Base-by-base conservation (phyloP, 2,797 vertebrate species). In the Apogon hyalosoma region DNA sequence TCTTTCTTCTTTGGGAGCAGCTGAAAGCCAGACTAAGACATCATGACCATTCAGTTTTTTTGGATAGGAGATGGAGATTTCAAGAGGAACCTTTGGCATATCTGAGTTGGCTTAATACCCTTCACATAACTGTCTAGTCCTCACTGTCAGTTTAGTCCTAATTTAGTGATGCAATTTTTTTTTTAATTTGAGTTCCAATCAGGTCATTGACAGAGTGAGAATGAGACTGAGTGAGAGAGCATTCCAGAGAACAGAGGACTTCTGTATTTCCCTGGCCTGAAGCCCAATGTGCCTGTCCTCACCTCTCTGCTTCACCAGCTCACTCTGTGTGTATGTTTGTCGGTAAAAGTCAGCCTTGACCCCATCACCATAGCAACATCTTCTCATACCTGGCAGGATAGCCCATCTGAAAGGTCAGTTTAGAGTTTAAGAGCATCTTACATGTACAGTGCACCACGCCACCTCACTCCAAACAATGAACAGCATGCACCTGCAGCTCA, bases 231-330 rank as follows among this genome's bases (percentile, higher is more conserved):
- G 67, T 0, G 10, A 63, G 71, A 74, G 52, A 75, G 57, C 74
- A 85, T 84, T 87, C 77, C 83, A 73, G 76, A 88, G 84, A 88
- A 91, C 88, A 91, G 85, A 84, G 80, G 75, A 78, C 58, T 55
- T 79, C 70, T 90, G 83, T 90, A 52, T 76, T 83, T 68, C 36
- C 8, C 70, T 83, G 87, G 83, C 84, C 57, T 0, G 19, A 36
- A 47, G 66, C 83, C 86, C 56, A 55, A 49, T 38, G 47, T 60
- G 31, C 54, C 62, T 3, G 57, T 81, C 64, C 53, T 82, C 52
- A 72, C 56, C 71, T 68, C 71, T 50, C 66, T 3, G 70, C 56
- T 60, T 63, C 63, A 61, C 63, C n/a, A 40, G 39, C 54, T 46
- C 53, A n/a, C 63, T 49, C 47, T 31, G 63, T 15, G 11, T 79